Evolutionary conservation across 2,113 vertebrate species (phyloP), one percentile per base, ranked within the genome.

Genomic region (Crotalus tigris): DNA sequence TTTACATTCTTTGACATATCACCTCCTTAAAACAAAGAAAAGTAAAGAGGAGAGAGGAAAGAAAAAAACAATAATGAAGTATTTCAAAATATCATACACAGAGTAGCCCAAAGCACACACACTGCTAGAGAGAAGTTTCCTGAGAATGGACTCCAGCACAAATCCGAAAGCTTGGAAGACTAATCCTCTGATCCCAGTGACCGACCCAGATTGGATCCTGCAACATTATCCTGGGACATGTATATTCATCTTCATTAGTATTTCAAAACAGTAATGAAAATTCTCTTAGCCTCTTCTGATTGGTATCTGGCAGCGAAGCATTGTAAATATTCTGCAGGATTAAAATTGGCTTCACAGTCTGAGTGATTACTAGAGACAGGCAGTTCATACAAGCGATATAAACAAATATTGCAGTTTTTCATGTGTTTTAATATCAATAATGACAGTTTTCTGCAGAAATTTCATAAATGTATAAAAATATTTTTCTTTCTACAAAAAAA

Each of bases 1-100:
- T 99, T 99, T 94, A 99, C 99, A 87, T 99, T 99, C 98, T 99
- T 99, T 9, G 99, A 99, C 99, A 99, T 99, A 96, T 99, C 99
- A 89, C 99, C 99, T 10, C 99, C 99, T 99, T 93, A 69, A 95
- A 93, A 94, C 93, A 53, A 6, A 8, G 2, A 88, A 75, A 88
- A 91, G 46, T 19, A 19, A 44, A 69, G 57, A 4, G 4, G 0
- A 15, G 26, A 19, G 39, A 4, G 4, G 75, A 44, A 3, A 89
- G 49, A 7, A 54, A 88, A n/a, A 26, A 87, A 88, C 5, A 2
- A 23, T 29, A 92, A 29, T n/a, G 54, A 44, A 21, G 15, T 11
- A 46, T 29, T 85, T 49, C 54, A n/a, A 39, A 49, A 81, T 15
- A 24, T 8, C 49, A 51, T 51, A 51, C 49, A 51, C 49, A 51